Conservation (phyloP, 2,113 vertebrate species). For the Tachysurus fulvidraco region DNA sequence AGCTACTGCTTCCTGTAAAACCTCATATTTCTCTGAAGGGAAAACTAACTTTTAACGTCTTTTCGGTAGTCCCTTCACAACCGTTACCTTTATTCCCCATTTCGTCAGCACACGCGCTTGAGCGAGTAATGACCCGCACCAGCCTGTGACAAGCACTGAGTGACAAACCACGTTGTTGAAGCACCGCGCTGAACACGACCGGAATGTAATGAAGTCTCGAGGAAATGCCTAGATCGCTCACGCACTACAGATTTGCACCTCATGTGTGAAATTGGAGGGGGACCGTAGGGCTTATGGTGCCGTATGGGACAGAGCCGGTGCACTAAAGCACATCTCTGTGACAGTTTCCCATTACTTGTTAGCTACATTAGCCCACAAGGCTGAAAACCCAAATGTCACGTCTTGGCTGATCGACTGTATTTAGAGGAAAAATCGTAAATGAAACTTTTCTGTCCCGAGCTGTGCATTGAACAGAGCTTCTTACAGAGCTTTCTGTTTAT, state of each 20-base stretch:
- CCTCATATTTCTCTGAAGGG: not conserved
- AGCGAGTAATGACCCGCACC: not conserved
- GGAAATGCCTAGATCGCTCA: not conserved
- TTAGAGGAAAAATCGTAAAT: not conserved
- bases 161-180: not conserved
- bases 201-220: not conserved
- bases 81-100: not conserved
- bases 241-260: not conserved
- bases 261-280: constrained; percentile 2
- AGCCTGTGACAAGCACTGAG: not conserved
- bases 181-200: not conserved
- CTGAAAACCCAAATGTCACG: not conserved
- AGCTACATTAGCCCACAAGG: not conserved
- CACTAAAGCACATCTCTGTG: not conserved
- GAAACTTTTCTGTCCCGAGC: not conserved
- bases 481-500: not conserved
- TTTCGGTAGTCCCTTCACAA: not conserved
- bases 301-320: not conserved
- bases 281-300: not conserved
- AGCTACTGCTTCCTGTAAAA: not conserved
- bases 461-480: not conserved
- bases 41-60: not conserved
- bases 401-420: not conserved
- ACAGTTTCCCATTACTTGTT: not conserved
- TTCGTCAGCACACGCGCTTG: not conserved